Evolutionary conservation across 2,113 vertebrate genomes (phyloP), one percentile per base, ranked within the genome.

Genomic region (Tenebrosternarchus preto): DNA sequence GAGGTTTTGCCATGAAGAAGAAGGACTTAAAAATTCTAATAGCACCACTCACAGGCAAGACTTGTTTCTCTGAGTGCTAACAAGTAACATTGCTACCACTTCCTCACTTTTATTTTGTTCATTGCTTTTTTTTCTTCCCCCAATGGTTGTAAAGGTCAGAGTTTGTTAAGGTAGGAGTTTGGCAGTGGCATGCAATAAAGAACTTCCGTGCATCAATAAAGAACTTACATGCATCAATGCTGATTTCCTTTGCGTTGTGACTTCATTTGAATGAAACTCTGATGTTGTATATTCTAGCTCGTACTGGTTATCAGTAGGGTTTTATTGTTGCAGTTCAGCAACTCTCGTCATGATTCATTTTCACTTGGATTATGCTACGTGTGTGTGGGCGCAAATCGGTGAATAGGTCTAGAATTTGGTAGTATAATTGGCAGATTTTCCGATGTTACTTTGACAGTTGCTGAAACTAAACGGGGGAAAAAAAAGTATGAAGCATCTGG

Each of bases 111-210:
- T 31, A n/a, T n/a, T 33, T 29, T 50, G 24, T 80, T 27, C 27
- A 19, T 56, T 1, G 19, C 29, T 12, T 22, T 53, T 27, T 63
- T 71, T 15, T 61, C 16, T 61, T 16, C 3, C 57, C 56, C 57
- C 60, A 12, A n/a, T 59, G 17, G 36, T 39, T 76, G 50, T 73
- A 74, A 24, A 73, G 24, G 29, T 57, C 27, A 43, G 60, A 77
- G 72, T 53, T 39, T 76, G 50, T 73, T 77, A 24, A 73, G 24
- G 29, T 57, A 36, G 46, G 60, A 77, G 72, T 73, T 73, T 60
- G 86, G 59, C 81, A 89, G 86, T 90, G 85, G 86, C 89, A 90
- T 86, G 85, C 86, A 93, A 92, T 93, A 93, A 92, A 87, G 16
- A 83, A 73, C 66, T 83, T 77, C 79, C 67, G 85, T 88, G 86